These are phyloP conservation scores for Bergia puertoricense DNA, from an alignment of 92 coral and sea anemone species.

Conservation along the genomic window DNA sequence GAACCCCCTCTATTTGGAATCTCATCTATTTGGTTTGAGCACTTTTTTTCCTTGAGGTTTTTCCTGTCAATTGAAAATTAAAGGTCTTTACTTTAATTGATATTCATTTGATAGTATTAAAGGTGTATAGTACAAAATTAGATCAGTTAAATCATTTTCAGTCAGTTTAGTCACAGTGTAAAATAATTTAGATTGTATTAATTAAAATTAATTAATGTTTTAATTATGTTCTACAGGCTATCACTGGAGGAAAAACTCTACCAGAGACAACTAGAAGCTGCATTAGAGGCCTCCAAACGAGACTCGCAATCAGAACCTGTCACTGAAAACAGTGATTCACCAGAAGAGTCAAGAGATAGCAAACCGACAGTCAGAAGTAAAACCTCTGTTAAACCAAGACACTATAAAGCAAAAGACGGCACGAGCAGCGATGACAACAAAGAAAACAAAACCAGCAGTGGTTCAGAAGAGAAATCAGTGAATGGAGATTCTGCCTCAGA, in stretches of 20 bases:
- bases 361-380: neutral
- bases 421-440: conserved; percentile 25
- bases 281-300: conserved; percentile 76
- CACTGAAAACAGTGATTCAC: conserved; percentile 30
- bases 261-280: conserved; percentile 88
- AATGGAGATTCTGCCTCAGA: conserved; percentile 47
- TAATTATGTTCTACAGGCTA: conserved; percentile 46
- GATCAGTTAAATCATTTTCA: no score
- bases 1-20: conserved; percentile 6
- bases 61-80: no score
- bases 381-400: neutral
- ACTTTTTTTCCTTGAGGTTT: no score
- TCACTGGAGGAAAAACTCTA: conserved; percentile 91
- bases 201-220: no score
- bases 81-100: no score
- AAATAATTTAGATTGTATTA: no score
- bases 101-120: no score
- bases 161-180: no score
- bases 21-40: no score
- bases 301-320: conserved; percentile 57
- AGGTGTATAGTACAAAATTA: no score
- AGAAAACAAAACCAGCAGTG: conserved; percentile 53
- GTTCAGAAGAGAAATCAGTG: conserved; percentile 40
- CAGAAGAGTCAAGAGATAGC: neutral
- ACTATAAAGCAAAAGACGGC: neutral